These are phyloP conservation scores for Phocoena phocoena DNA, from an alignment of 2,113 vertebrate genomes.

Conservation along the genomic window DNA sequence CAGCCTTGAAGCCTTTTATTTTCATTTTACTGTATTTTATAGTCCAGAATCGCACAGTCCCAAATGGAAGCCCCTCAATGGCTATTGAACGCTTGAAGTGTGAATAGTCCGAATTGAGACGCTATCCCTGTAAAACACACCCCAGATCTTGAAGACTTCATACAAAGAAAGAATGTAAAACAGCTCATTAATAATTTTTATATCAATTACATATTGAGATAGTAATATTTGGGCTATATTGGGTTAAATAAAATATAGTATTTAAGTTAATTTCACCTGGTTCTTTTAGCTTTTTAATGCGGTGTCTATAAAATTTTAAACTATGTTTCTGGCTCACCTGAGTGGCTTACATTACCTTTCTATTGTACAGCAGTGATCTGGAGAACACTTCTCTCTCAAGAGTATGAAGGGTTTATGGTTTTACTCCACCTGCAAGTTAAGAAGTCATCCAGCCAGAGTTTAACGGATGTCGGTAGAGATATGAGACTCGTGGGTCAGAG, in stretches of 20 bases:
- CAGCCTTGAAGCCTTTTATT: neutral
- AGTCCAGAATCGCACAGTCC: neutral
- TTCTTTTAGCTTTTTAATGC: neutral
- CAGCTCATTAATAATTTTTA: neutral
- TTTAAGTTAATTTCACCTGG: neutral
- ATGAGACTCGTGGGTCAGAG: neutral
- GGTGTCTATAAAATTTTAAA: neutral
- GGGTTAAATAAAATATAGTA: neutral
- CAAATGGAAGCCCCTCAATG: neutral
- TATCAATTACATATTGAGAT: neutral
- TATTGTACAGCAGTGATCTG: neutral
- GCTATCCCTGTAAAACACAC: neutral
- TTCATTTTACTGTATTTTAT: slow-evolving; percentile 34
- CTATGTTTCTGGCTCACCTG: neutral
- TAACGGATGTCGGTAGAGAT: neutral
- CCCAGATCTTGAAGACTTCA: neutral
- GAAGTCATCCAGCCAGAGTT: neutral
- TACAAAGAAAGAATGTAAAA: neutral
- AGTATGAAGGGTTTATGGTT: neutral
- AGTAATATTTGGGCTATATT: neutral
- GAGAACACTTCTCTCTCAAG: neutral
- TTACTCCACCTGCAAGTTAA: neutral
- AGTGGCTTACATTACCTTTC: neutral
- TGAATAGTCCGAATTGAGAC: neutral
- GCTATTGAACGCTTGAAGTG: neutral